Evolutionary conservation across 2,888 invertebrate genomes (phyloP), one percentile per base, ranked within the genome.

Genomic region (Drosophila conformis): DNA sequence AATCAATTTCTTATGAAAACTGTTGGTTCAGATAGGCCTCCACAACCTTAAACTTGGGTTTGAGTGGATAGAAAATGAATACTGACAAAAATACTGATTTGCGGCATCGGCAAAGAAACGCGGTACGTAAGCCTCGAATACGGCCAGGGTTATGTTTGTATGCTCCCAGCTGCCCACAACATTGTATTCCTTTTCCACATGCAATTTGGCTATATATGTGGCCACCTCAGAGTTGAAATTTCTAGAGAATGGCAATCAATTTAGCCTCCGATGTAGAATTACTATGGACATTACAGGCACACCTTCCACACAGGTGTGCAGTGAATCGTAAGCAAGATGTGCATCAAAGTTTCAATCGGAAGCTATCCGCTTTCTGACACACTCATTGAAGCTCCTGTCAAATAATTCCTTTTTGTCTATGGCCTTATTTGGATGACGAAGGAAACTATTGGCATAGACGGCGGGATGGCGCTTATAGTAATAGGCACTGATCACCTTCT

Each of bases 401-500:
- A 89, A 90, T 63, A 61, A 90, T 35, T 72, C 40, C 38, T 79
- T 83, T 0, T 3, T 29, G 31, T 78, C 0, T 0, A 53, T 29
- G 1, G 13, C 56, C 29, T 68, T 75, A 0, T 77, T 73, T 7
- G 84, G 90, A 46, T 81, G 74, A 1, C 76, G 75, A 5, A 73
- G 59, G 27, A 86, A 4, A 0, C 2, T 10, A n/a, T 89, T 90
- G n/a, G 69, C 81, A 60, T 75, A 87, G 48, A 79, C n/a, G 10
- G 62, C 11, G 1, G 90, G 90, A 61, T 89, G 87, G 0, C 90
- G 78, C 5, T 96, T 96, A 93, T 97, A 97, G 93, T 97, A 97
- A 92, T 97, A 97, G 96, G 97, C 97, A 6, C 97, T 97, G 87
- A 97, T 97, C 15, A 97, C 96, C 58, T 97, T 94, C 92, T 98